These are phyloP conservation scores for Drosophila histrio DNA, from an alignment of 2,888 invertebrate genomes.

Conservation along the genomic window DNA sequence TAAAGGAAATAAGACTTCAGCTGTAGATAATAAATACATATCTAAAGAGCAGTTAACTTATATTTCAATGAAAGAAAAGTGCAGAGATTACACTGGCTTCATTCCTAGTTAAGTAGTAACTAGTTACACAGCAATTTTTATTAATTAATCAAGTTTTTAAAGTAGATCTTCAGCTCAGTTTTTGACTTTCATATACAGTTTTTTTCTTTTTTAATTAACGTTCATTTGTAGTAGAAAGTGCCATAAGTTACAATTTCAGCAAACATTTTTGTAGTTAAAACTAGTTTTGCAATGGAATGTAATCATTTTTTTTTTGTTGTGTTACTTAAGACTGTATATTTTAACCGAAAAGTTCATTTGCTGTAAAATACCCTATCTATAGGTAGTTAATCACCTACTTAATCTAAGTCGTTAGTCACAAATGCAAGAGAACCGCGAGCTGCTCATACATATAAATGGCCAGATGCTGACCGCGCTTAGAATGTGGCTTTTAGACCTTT, in stretches of 20 bases:
- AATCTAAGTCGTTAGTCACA: constrained; percentile 20
- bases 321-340: neutral
- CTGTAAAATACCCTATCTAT: neutral
- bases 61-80: neutral
- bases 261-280: neutral
- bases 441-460: constrained; percentile 2
- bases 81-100: too few species aligned
- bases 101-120: neutral
- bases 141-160: neutral
- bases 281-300: constrained; percentile 3
- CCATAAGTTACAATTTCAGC: neutral
- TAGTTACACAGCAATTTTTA: neutral
- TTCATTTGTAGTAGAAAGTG: constrained; percentile 19
- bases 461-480: constrained; percentile 23
- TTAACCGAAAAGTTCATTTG: too few species aligned
- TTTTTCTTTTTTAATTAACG: neutral
- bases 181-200: neutral
- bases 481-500: constrained; percentile 20
- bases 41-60: neutral
- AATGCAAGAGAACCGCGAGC: constrained; percentile 11
- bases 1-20: too few species aligned
- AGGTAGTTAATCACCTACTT: constrained; percentile 12
- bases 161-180: neutral
- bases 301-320: neutral
- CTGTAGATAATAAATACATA: neutral